Conservation (phyloP, 2,797 vertebrate genomes). For the Chiroxiphia lanceolata region DNA sequence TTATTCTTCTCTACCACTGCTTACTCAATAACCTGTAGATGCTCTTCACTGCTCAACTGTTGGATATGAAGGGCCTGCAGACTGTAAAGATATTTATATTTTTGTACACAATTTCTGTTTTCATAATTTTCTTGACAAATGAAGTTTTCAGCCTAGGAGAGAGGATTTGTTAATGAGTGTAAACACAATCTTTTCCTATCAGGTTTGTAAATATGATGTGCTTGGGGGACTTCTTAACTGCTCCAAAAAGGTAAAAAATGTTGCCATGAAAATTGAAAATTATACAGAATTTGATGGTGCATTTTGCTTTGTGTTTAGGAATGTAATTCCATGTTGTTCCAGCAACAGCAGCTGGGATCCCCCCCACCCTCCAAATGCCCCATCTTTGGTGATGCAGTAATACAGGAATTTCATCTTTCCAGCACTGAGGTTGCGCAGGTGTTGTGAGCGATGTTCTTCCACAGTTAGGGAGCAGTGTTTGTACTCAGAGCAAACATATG, state of each 20-base stretch:
- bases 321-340: constrained; percentile 29
- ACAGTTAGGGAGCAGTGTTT: not conserved
- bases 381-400: constrained; percentile 40
- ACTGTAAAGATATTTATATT: constrained; percentile 84
- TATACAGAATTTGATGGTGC: constrained; percentile 19
- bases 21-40: constrained; percentile 73
- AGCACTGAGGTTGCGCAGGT: constrained; percentile 33
- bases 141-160: constrained; percentile 76
- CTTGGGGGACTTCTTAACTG: constrained; percentile 73
- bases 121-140: constrained; percentile 79
- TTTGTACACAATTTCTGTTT: constrained; percentile 79
- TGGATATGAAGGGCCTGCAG: constrained; percentile 68
- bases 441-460: not conserved
- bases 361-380: not conserved
- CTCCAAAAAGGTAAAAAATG: constrained; percentile 51
- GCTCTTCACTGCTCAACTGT: constrained; percentile 65
- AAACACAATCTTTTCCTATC: constrained; percentile 76
- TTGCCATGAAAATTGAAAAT: constrained; percentile 55
- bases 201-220: constrained; percentile 75
- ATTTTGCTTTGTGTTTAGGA: constrained; percentile 68
- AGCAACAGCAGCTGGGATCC: constrained; percentile 31
- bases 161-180: constrained; percentile 76
- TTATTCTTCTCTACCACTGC: constrained; percentile 77
- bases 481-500: fast-evolving
- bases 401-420: constrained; percentile 28